These are phyloP conservation scores for Tachycineta bicolor DNA, from an alignment of 2,113 vertebrate species.

Conservation along the genomic window DNA sequence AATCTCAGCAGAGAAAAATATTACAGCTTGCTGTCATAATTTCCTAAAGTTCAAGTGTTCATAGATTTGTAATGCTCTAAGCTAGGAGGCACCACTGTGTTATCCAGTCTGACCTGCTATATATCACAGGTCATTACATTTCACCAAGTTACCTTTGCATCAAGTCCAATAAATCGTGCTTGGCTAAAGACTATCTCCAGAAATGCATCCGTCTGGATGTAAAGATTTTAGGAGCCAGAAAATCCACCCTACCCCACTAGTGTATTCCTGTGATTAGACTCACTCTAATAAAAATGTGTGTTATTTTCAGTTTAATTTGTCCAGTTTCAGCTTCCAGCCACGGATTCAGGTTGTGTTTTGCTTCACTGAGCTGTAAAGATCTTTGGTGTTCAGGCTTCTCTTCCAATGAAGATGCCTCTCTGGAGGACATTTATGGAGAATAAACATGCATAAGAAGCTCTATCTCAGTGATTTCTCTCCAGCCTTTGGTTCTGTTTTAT, in stretches of 20 bases:
- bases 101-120: constrained; percentile 30
- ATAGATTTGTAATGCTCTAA: constrained; percentile 19
- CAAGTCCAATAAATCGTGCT: neutral
- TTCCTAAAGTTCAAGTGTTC: constrained; percentile 10
- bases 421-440: neutral
- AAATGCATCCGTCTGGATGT: neutral
- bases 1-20: constrained; percentile 30
- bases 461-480: neutral
- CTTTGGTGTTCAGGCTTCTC: neutral
- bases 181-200: constrained; percentile 13
- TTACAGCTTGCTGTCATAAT: constrained; percentile 12
- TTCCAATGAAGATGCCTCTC: neutral
- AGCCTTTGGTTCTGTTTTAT: neutral
- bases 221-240: constrained; percentile 36
- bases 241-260: neutral
- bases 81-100: neutral
- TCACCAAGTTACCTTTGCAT: constrained; percentile 51
- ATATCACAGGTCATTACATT: constrained; percentile 55
- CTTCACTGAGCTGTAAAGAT: constrained; percentile 1
- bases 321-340: neutral
- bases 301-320: constrained; percentile 35
- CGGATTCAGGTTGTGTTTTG: neutral
- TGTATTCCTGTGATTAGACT: neutral
- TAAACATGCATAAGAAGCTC: neutral
- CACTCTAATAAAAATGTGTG: constrained; percentile 25